Evolutionary conservation across 2,113 vertebrate genomes (phyloP).

Genomic region (Scophthalmus maximus): DNA sequence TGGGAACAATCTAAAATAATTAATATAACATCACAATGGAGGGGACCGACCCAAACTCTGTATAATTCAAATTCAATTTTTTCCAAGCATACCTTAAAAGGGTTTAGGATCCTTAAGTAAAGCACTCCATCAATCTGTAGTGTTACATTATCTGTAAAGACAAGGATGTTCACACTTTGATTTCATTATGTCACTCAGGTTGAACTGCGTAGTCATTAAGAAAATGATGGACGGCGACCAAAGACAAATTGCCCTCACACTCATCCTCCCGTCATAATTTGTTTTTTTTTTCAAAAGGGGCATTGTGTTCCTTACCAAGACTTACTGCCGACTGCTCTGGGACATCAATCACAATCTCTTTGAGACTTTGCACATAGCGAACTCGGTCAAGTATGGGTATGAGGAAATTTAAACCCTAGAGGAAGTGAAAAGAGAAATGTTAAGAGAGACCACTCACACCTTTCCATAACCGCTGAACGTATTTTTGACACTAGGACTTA

Average conservation of each 20-base stretch:
- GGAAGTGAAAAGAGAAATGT: constrained; percentile 2
- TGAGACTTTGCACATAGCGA: constrained; percentile 95
- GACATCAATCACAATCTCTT: constrained; percentile 98
- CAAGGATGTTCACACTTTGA: neutral
- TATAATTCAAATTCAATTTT: neutral
- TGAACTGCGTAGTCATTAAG: neutral
- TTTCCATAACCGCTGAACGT: neutral
- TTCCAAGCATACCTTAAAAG: constrained; percentile 89
- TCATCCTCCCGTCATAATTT: too few species aligned
- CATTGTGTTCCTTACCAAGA: constrained; percentile 83
- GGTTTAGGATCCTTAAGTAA: constrained; percentile 93
- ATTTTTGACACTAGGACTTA: neutral
- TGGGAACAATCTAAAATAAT: constrained; percentile 1
- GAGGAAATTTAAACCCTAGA: constrained; percentile 94
- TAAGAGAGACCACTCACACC: neutral
- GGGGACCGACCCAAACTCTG: too few species aligned
- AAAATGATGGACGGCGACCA: neutral
- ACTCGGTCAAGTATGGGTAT: constrained; percentile 93
- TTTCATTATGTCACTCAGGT: neutral
- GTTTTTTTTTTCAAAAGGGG: too few species aligned
- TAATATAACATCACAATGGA: too few species aligned
- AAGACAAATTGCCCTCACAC: neutral
- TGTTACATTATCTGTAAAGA: constrained; percentile 91
- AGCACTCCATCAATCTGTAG: constrained; percentile 98
- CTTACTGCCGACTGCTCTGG: constrained; percentile 96